Evolutionary conservation across 2,888 invertebrate genomes (phyloP), one percentile per base, ranked within the genome.

Genomic region (Ditula angustiorana): DNA sequence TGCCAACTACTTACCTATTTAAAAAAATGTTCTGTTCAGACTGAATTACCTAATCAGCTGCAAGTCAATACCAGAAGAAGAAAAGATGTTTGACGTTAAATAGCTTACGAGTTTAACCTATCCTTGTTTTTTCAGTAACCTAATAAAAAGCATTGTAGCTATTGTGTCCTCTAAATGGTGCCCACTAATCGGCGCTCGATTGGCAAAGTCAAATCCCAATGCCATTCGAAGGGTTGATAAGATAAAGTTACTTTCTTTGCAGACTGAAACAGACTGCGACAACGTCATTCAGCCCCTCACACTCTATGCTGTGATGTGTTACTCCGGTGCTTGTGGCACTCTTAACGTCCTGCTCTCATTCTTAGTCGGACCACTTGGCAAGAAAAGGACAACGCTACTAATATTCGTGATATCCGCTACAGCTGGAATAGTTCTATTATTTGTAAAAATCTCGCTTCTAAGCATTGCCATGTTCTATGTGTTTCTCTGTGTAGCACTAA

Each of bases 231-330:
- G n/a, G n/a, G n/a, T n/a, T n/a, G n/a, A n/a, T n/a, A n/a, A n/a
- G n/a, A n/a, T n/a, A n/a, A n/a, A n/a, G n/a, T n/a, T n/a, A 10
- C 0, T 59, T 30, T 52, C 11, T 50, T 47, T 79, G 7, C 76
- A 86, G 85, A 76, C 67, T 1, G 56, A 70, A 2, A 66, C 69
- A 21, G 81, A 87, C 69, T 90, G 90, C 68, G 79, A 86, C 69
- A 74, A 75, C 55, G 75, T 77, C 2, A 82, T 89, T 10, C 78
- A 86, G 21, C 77, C 79, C 0, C 70, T 75, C n/a, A 83, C 90
- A 0, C 74, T 90, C 0, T 90, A 88, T 74, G 83, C 87, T 0
- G 87, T 88, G 7, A 87, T 88, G 80, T 70, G 78, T 58, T 89
- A 88, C 72, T 90, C 90, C 0, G 84, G 80, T 1, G 66, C 66